These are phyloP conservation scores for Sebastes itinus DNA, from an alignment of 2,797 vertebrate genomes.

Conservation along the genomic window DNA sequence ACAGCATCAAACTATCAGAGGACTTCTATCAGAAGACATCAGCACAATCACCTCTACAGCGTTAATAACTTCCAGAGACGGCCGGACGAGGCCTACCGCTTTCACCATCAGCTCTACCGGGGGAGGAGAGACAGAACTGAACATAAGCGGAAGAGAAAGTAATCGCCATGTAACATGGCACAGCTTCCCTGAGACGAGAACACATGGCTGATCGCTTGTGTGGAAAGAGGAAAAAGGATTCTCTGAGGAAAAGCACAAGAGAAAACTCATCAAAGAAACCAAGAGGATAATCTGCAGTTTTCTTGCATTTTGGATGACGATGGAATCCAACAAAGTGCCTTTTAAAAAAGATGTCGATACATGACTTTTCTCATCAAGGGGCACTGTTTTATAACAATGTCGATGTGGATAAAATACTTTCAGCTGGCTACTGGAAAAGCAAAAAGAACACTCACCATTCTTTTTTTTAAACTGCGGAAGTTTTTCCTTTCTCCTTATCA, in stretches of 20 bases:
- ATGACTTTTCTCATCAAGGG: constrained; percentile 59
- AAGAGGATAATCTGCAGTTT: constrained; percentile 53
- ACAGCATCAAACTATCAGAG: constrained; percentile 94
- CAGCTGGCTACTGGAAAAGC: constrained; percentile 80
- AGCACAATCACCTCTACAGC: constrained; percentile 85
- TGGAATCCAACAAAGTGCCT: constrained; percentile 75
- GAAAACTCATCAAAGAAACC: constrained; percentile 50
- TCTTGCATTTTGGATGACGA: constrained; percentile 51
- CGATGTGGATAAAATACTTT: constrained; percentile 62
- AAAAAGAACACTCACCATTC: constrained; percentile 34
- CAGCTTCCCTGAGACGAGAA: constrained; percentile 71
- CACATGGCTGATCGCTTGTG: constrained; percentile 34
- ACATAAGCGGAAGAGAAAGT: constrained; percentile 85
- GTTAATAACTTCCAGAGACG: constrained; percentile 84
- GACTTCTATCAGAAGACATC: constrained; percentile 88
- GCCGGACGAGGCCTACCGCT: constrained; percentile 80
- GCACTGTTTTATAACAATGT: constrained; percentile 68
- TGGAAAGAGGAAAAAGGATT: constrained; percentile 62
- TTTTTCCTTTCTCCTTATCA: constrained; percentile 28
- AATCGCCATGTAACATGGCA: constrained; percentile 77
- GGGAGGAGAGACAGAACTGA: constrained; percentile 74
- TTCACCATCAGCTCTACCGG: constrained; percentile 87
- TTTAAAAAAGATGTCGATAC: constrained; percentile 75
- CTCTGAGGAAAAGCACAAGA: constrained; percentile 67
- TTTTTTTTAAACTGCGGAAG: constrained; percentile 27